These are phyloP conservation scores for Ditylenchus weischeri DNA, from an alignment of 2,888 invertebrate genomes.

Conservation along the genomic window DNA sequence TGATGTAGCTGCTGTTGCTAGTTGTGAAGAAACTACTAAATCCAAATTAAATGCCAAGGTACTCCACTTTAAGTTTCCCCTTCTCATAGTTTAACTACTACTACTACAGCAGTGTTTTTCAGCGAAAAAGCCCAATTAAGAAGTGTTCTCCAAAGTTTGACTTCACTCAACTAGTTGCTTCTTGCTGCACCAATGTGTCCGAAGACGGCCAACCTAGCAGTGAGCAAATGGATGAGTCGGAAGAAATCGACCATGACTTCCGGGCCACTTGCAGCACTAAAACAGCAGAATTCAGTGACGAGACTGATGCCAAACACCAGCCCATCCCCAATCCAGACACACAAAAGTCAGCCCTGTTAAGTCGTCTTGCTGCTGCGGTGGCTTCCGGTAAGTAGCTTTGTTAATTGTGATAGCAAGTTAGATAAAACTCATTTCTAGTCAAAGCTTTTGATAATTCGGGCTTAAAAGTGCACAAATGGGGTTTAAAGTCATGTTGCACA, in stretches of 20 bases:
- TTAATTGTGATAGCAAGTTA: too few species aligned
- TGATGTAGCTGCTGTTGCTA: too few species aligned
- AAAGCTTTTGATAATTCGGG: too few species aligned
- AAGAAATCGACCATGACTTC: neutral
- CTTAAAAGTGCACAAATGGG: neutral
- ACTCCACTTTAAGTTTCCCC: too few species aligned
- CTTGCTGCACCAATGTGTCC: neutral
- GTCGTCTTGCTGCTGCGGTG: too few species aligned
- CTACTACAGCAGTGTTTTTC: neutral
- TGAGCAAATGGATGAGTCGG: neutral
- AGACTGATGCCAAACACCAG: neutral
- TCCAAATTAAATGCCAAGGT: too few species aligned
- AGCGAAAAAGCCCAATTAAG: neutral
- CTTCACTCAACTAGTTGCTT: slow-evolving; percentile 3
- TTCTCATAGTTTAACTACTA: too few species aligned
- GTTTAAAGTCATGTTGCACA: neutral
- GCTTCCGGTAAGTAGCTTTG: too few species aligned
- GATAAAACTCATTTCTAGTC: too few species aligned
- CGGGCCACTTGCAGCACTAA: neutral
- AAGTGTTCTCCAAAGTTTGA: neutral
- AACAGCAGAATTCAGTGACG: neutral
- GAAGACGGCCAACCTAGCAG: neutral
- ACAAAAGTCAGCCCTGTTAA: too few species aligned
- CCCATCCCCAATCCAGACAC: neutral
- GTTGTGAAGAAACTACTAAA: too few species aligned